A percentile compares a stretch with the other conserved stretches of the same genome.
These are phyloP conservation scores for Oryzias javanicus DNA, from an alignment of 2,113 vertebrate genomes.

Conservation along the genomic window DNA sequence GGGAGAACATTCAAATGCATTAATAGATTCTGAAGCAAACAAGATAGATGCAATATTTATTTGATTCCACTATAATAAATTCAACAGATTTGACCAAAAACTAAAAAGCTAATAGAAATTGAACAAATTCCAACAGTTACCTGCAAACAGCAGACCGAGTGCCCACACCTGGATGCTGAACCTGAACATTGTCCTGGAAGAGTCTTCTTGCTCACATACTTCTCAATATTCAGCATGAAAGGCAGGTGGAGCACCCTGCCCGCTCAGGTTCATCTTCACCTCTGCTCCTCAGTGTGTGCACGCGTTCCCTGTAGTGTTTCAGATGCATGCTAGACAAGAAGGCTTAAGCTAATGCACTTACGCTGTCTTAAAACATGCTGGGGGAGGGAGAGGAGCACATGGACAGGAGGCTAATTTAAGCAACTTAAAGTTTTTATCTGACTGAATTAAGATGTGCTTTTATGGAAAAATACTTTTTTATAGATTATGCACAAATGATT, in stretches of 20 bases:
- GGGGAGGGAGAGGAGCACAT: slow-evolving; percentile 31
- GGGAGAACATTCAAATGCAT: slow-evolving; percentile 1
- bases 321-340: slow-evolving; percentile 70
- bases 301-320: slow-evolving; percentile 46
- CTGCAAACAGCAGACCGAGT: slow-evolving; percentile 65
- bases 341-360: slow-evolving; percentile 86
- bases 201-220: slow-evolving; percentile 18
- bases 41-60: background rate
- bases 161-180: slow-evolving; percentile 55
- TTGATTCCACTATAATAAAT: background rate
- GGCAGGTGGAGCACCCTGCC: slow-evolving; percentile 8
- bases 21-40: background rate
- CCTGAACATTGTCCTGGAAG: slow-evolving; percentile 58
- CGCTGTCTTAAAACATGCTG: slow-evolving; percentile 56
- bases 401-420: slow-evolving; percentile 48
- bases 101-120: background rate
- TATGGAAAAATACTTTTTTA: slow-evolving; percentile 21
- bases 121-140: slow-evolving; percentile 44
- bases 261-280: slow-evolving; percentile 48
- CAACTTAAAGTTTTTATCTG: slow-evolving; percentile 21
- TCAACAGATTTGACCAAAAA: background rate
- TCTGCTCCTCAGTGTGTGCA: slow-evolving; percentile 30
- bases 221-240: slow-evolving; percentile 36
- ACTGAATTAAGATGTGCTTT: slow-evolving; percentile 22
- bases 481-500: background rate